Base-by-base conservation (phyloP, 2,113 vertebrate species). In the Caracal caracal region DNA sequence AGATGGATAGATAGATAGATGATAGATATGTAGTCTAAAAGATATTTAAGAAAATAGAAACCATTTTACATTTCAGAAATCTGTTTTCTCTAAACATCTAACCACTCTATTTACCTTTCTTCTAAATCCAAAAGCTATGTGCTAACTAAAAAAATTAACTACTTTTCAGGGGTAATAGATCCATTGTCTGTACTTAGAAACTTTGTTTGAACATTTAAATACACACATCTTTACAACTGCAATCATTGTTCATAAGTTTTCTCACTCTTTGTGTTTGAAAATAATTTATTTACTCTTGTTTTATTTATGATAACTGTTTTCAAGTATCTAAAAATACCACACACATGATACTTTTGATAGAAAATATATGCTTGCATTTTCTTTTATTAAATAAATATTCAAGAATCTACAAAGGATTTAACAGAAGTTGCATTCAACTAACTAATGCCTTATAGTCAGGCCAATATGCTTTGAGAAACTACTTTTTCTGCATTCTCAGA, bases 31-130 rank as follows among this genome's bases (percentile, higher is more conserved):
- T 19, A 33, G 22, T 68, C 17, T 85, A 79, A 81, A 95, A 81
- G 11, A 63, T 81, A 49, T 82, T 68, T 35, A 73, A 90, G 17
- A 71, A 85, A 90, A 90, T 90, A 88, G 61, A 94, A 94, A 90
- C 7, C 43, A 75, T 76, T 43, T 76, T 90, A 59, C 40, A 80
- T 89, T 73, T 89, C 40, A 80, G 35, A 90, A 79, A 86, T 75
- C 86, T 56, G 51, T n/a, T 81, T 59, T 81, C n/a, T 92, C 47
- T 80, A 89, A 40, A 56, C 70, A 40, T 61, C 28, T 70, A 88
- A 70, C 20, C 0, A 10, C 43, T 56, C 66, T 40, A 83, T n/a
- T 37, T 92, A 92, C 26, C 28, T 76, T 66, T 63, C 70, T 85
- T 90, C 56, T 80, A 90, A 59, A 81, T n/a, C 37, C 56, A 61